phyloP scores from a whole-genome alignment of 2,113 vertebrate genomes.

The Clinocottus analis region DNA sequence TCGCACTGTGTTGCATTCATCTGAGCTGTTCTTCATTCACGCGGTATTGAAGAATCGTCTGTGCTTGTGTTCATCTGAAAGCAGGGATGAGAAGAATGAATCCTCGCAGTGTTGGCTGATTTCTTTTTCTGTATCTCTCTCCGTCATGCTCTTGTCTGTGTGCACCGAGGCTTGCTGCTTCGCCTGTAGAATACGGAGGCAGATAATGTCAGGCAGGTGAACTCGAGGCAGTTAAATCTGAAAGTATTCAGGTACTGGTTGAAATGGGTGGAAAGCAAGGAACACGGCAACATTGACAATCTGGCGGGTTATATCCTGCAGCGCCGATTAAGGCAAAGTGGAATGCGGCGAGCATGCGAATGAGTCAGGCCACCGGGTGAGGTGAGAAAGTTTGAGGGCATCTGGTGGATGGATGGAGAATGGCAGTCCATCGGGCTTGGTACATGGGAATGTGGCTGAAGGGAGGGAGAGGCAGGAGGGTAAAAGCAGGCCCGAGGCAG shows the following conservation, averaged over 20 bases:
- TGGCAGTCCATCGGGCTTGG: neutral
- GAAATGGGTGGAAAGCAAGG: neutral
- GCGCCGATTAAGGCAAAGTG: too few species aligned
- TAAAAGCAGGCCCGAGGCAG: neutral
- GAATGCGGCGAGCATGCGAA: neutral
- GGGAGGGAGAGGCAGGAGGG: too few species aligned
- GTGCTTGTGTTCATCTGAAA: conserved; percentile 39
- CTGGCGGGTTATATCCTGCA: neutral
- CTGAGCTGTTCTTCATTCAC: conserved; percentile 29
- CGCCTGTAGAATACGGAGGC: conserved; percentile 43
- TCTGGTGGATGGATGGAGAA: neutral
- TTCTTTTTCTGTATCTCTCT: conserved; percentile 10
- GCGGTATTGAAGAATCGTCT: conserved; percentile 31
- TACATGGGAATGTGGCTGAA: neutral
- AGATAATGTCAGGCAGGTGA: conserved; percentile 35
- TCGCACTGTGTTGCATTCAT: conserved; percentile 1
- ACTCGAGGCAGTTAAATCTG: neutral
- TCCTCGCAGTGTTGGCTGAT: conserved; percentile 11
- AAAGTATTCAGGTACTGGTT: neutral
- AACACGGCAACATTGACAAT: neutral
- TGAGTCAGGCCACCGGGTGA: neutral
- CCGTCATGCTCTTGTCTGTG: conserved; percentile 27
- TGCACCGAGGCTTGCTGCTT: conserved; percentile 26
- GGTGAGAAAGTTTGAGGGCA: neutral
- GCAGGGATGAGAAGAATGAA: conserved; percentile 6